Evolutionary conservation across 2,797 vertebrate genomes (phyloP).

Genomic region (Aplochiton taeniatus): DNA sequence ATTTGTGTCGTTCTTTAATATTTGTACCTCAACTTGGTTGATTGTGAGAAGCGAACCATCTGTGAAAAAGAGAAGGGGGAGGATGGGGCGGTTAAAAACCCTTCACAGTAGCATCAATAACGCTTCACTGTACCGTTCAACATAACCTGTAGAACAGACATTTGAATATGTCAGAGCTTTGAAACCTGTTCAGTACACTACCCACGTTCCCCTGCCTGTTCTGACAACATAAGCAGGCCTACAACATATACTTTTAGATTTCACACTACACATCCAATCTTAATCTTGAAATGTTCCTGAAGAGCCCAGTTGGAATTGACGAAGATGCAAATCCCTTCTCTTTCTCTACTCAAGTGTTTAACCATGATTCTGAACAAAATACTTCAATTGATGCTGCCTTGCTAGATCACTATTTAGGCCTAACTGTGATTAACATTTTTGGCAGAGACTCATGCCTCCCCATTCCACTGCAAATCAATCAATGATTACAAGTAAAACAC

Average conservation of each 20-base stretch:
- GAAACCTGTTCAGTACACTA: no score
- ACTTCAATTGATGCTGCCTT: slow-evolving; percentile 9
- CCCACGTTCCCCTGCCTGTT: no score
- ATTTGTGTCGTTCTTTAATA: slow-evolving; percentile 70
- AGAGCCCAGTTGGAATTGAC: no score
- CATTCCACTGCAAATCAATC: slow-evolving; percentile 15
- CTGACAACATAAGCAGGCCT: no score
- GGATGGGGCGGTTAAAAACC: slow-evolving; percentile 77
- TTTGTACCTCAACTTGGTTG: slow-evolving; percentile 81
- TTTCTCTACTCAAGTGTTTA: neutral
- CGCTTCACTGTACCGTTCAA: no score
- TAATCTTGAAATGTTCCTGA: no score
- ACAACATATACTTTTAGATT: no score
- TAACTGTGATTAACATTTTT: slow-evolving; percentile 12
- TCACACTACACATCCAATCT: no score
- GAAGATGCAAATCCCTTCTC: no score
- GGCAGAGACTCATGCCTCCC: neutral
- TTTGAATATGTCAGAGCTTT: neutral
- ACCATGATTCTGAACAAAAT: slow-evolving; percentile 10
- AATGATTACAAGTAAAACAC: slow-evolving; percentile 26
- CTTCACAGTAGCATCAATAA: slow-evolving; percentile 41
- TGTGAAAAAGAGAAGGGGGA: slow-evolving; percentile 81
- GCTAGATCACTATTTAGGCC: slow-evolving; percentile 2
- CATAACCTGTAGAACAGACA: neutral
- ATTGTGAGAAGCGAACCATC: slow-evolving; percentile 81